These are phyloP conservation scores for Aphidoletes aphidimyza DNA, from an alignment of 2,888 invertebrate genomes.

Conservation along the genomic window DNA sequence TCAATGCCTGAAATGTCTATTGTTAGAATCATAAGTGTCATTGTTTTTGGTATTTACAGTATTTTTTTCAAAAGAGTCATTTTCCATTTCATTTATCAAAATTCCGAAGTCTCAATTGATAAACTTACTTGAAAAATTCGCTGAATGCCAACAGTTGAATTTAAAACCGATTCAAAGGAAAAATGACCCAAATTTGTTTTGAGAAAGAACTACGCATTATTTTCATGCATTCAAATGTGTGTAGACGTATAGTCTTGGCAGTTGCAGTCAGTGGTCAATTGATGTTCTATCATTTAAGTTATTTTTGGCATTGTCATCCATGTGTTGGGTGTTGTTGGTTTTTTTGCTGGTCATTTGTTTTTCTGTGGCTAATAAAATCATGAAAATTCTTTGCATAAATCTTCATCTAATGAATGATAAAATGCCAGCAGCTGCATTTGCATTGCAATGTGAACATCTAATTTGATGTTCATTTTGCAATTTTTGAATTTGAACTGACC, in stretches of 20 bases:
- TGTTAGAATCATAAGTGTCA: too few relatives aligned
- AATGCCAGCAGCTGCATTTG: conserved; percentile 33
- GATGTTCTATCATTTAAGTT: not conserved
- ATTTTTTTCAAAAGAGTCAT: too few relatives aligned
- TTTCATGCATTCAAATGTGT: not conserved
- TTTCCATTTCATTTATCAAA: too few relatives aligned
- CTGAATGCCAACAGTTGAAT: too few relatives aligned
- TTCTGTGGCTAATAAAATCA: not conserved
- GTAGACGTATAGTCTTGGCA: not conserved
- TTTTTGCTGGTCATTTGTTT: not conserved
- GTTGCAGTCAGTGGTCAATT: not conserved
- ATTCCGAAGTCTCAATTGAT: too few relatives aligned
- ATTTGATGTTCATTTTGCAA: not conserved
- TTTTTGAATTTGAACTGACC: too few relatives aligned
- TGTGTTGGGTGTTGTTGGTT: not conserved
- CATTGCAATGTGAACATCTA: too few relatives aligned
- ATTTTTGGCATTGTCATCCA: conserved; percentile 9
- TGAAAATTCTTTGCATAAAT: not conserved
- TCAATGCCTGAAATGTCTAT: too few relatives aligned
- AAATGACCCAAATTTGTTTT: not conserved
- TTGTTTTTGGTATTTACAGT: too few relatives aligned
- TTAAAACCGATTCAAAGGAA: not conserved
- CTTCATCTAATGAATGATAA: conserved; percentile 27
- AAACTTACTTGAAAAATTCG: too few relatives aligned
- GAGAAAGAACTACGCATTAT: not conserved